Base-by-base conservation (phyloP, 2,888 invertebrate species). In the Alcis repandata region DNA sequence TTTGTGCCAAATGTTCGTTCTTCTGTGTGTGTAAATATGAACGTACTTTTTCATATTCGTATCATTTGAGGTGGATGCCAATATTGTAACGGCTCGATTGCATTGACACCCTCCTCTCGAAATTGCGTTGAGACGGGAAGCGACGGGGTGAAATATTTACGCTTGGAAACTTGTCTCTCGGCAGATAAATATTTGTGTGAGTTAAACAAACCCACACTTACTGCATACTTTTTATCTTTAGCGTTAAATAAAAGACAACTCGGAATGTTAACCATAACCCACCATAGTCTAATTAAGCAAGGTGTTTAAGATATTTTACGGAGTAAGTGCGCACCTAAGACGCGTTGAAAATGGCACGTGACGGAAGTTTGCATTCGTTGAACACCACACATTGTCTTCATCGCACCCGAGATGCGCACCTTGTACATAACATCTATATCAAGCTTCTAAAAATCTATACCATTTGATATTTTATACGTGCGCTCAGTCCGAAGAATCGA, bases 1-100 rank as follows among this genome's bases (percentile, higher is more conserved):
- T 84, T 85, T 89, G 92, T 92, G 93, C 93, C 92, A 92, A 93
- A 90, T 86, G 88, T 87, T 84, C 83, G 84, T 86, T 79, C 83
- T 84, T 58, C 77, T 79, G 75, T 78, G 80, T 82, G 78, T 89
- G 86, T 88, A 89, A 82, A 89, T 88, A 89, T 80, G 79, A 80
- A 79, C 71, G 78, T 79, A 79, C 80, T 79, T 81, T 79, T 75
- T 74, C 81, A 82, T 85, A 82, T 82, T 80, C 76, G 78, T 78
- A 76, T 84, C 75, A 73, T 78, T 79, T 79, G 74, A 76, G 78
- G 76, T 80, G 82, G 79, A 79, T 83, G 84, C 83, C 83, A 83
- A 79, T 82, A 77, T 74, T 73, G 73, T 76, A 79, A 79, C 81
- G 79, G 78, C 71, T 74, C 65, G 69, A 76, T 73, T 75, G 75